A percentile compares a stretch with the other conserved stretches of the same genome.
Conservation (phyloP, 2,888 invertebrate genomes). For the Netelia melanura region DNA sequence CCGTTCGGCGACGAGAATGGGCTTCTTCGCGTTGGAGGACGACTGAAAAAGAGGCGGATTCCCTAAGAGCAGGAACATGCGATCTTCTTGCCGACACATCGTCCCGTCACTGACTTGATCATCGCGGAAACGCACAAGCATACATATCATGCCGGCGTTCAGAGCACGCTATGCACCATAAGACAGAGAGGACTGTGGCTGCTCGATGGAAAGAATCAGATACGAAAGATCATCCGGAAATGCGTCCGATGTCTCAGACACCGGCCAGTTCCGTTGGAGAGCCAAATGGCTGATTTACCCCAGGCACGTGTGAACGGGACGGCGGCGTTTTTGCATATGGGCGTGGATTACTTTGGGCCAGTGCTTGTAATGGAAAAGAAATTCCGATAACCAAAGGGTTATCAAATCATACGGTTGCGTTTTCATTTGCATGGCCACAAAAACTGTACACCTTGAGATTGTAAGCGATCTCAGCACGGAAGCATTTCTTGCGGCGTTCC, state of each 20-base stretch:
- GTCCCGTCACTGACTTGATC: constrained; percentile 58
- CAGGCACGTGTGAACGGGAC: constrained; percentile 36
- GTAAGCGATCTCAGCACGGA: constrained; percentile 10
- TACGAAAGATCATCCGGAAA: constrained; percentile 34
- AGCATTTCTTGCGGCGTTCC: constrained; percentile 52
- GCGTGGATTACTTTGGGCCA: constrained; percentile 57
- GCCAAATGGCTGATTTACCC: constrained; percentile 52
- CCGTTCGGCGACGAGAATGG: constrained; percentile 48
- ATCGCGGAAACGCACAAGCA: constrained; percentile 51
- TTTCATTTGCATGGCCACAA: constrained; percentile 52
- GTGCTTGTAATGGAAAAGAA: too few relatives aligned
- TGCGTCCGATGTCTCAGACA: constrained; percentile 44
- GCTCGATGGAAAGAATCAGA: constrained; percentile 50
- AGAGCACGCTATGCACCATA: constrained; percentile 47
- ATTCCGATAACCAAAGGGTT: too few relatives aligned
- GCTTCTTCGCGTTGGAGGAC: constrained; percentile 57
- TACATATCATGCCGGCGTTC: constrained; percentile 53
- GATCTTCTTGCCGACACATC: constrained; percentile 39
- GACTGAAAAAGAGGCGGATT: constrained; percentile 28
- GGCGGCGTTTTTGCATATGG: constrained; percentile 50
- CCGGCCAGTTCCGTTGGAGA: constrained; percentile 33
- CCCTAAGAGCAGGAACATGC: neutral
- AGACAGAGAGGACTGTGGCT: constrained; percentile 57
- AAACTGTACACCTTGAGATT: constrained; percentile 44
- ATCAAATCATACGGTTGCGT: constrained; percentile 27